Evolutionary conservation across 2,888 invertebrate species (phyloP).

Genomic region (Lasioglossum calceatum): DNA sequence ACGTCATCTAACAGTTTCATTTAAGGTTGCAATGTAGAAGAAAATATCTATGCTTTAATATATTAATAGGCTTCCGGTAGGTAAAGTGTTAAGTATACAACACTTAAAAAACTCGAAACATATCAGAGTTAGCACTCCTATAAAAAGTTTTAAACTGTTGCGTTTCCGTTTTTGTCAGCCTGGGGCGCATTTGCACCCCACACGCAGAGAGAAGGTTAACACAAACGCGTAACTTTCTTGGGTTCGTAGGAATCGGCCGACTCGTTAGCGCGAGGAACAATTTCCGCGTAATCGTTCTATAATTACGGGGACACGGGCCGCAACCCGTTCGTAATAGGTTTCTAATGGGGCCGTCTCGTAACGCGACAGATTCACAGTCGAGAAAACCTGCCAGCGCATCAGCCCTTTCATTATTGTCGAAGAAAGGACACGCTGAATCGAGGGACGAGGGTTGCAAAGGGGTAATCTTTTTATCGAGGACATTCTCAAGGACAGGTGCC

Average conservation of each 20-base stretch:
- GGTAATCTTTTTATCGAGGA: background rate
- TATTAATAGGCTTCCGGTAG: too few species aligned
- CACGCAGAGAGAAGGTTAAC: background rate
- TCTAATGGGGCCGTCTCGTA: background rate
- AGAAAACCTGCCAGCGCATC: background rate
- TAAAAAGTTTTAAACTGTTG: too few species aligned
- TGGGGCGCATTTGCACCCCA: too few species aligned
- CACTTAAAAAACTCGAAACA: too few species aligned
- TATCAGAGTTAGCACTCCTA: too few species aligned
- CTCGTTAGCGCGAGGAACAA: background rate
- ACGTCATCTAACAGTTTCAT: too few species aligned
- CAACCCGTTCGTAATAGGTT: background rate
- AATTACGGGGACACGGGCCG: background rate
- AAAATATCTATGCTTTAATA: too few species aligned
- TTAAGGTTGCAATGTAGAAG: too few species aligned
- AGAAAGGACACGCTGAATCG: background rate
- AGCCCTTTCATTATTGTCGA: constrained; percentile 6
- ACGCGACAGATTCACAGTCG: constrained; percentile 26
- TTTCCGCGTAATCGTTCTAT: constrained; percentile 20
- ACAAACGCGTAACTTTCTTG: background rate
- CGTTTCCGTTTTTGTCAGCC: too few species aligned
- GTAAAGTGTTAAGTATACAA: too few species aligned
- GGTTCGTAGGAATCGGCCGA: constrained; percentile 1
- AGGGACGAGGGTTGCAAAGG: background rate
- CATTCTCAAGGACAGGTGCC: background rate